A percentile compares a stretch with the other conserved stretches of the same genome.
Conservation (phyloP, 2,797 vertebrate species). For the Miichthys miiuy region DNA sequence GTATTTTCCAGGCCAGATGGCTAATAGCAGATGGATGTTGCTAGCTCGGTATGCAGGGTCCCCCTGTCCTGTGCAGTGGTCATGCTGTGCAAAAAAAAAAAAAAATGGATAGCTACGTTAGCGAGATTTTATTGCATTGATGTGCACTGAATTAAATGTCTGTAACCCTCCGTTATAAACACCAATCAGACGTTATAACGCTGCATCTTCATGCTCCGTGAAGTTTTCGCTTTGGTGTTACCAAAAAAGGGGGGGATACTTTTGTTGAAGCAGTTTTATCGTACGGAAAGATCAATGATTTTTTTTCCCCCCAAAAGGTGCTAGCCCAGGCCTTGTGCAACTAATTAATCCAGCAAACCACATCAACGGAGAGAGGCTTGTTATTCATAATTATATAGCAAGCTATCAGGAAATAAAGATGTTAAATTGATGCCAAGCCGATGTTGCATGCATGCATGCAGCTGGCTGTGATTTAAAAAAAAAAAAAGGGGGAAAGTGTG, state of each 20-base stretch:
- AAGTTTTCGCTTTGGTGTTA: conserved; percentile 32
- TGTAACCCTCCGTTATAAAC: background rate
- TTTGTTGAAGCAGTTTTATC: conserved; percentile 67
- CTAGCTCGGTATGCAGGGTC: conserved; percentile 85
- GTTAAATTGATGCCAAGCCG: conserved; percentile 23
- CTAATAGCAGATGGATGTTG: conserved; percentile 80
- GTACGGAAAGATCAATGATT: conserved; percentile 71
- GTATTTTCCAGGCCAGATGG: conserved; percentile 82
- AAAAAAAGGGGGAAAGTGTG: conserved; percentile 67
- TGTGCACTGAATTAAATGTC: conserved; percentile 57
- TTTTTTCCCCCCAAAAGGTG: conserved; percentile 51
- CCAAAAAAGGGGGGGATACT: conserved; percentile 56
- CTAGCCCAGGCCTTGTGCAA: conserved; percentile 78
- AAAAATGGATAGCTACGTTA: conserved; percentile 76
- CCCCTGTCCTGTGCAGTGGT: conserved; percentile 83
- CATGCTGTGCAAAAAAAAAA: conserved; percentile 81
- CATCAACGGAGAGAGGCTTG: conserved; percentile 41
- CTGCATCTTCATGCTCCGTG: conserved; percentile 5
- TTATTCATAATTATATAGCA: conserved; percentile 3
- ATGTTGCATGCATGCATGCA: conserved; percentile 41
- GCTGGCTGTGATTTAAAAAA: conserved; percentile 56
- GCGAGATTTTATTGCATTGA: conserved; percentile 78
- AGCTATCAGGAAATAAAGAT: conserved; percentile 11
- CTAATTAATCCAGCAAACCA: conserved; percentile 74
- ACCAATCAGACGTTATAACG: background rate